Conservation (phyloP, 2,888 invertebrate species). For the Salticus scenicus region DNA sequence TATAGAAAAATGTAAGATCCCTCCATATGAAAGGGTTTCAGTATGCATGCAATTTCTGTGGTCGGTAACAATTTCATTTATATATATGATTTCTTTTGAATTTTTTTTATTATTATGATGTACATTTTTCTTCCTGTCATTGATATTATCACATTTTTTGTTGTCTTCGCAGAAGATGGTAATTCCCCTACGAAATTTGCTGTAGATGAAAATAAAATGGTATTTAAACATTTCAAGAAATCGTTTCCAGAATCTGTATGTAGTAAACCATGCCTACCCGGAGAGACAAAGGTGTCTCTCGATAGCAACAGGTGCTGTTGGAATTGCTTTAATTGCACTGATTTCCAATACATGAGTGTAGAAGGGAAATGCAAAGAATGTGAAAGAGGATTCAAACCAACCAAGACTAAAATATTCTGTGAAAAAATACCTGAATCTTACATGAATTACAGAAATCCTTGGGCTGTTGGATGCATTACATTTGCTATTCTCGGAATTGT, state of each 20-base stretch:
- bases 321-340: conserved; percentile 78
- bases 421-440: conserved; percentile 76
- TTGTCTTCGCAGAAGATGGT: conserved; percentile 14
- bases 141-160: not conserved
- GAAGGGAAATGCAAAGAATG: conserved; percentile 78
- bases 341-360: conserved; percentile 76
- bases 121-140: too few species aligned
- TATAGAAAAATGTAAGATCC: too few species aligned
- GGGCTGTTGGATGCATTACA: conserved; percentile 75
- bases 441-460: conserved; percentile 77
- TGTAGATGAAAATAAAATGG: conserved; percentile 74
- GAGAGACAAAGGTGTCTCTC: conserved; percentile 73
- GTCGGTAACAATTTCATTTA: too few species aligned
- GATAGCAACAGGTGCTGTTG: conserved; percentile 78
- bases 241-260: conserved; percentile 77
- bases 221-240: conserved; percentile 74
- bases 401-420: conserved; percentile 76
- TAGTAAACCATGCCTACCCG: conserved; percentile 76
- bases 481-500: conserved; percentile 77
- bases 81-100: too few species aligned
- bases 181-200: conserved; percentile 73
- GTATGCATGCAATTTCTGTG: too few species aligned
- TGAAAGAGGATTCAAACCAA: conserved; percentile 74
- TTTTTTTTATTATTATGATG: too few species aligned
- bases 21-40: too few species aligned